These are phyloP conservation scores for Cochlearius cochlearius DNA, from an alignment of 2,113 vertebrate species.

Conservation along the genomic window DNA sequence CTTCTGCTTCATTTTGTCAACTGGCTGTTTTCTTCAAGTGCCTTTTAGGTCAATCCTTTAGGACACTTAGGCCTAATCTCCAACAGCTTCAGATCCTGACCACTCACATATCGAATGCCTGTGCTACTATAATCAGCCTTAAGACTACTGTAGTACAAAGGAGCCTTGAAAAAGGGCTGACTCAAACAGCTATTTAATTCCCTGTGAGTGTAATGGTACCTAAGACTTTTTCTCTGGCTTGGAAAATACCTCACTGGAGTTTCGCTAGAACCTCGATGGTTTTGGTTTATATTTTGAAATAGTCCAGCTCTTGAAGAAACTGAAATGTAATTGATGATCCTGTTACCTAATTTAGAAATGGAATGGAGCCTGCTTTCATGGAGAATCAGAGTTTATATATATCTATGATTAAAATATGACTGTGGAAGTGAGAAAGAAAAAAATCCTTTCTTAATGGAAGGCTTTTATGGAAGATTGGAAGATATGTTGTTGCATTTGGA, in stretches of 20 bases:
- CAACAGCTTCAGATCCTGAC: neutral
- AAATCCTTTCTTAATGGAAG: neutral
- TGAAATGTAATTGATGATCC: neutral
- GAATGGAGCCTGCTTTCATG: neutral
- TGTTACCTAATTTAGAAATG: neutral
- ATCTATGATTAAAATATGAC: neutral
- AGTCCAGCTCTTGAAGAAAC: neutral
- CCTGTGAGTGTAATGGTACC: neutral
- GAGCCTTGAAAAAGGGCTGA: neutral
- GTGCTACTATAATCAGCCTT: neutral
- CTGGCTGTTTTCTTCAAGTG: slow-evolving; percentile 8
- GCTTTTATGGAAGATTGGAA: neutral
- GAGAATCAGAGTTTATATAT: neutral
- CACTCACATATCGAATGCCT: neutral
- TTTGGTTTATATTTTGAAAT: neutral
- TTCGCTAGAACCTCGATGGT: accelerated
- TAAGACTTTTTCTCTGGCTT: neutral
- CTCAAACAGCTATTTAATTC: neutral
- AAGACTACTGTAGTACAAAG: neutral
- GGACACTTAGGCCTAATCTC: neutral
- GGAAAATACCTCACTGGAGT: neutral
- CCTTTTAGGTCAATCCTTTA: neutral
- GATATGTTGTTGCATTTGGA: neutral
- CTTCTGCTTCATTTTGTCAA: slow-evolving; percentile 34
- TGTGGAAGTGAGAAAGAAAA: neutral